These are phyloP conservation scores for Thermophis baileyi DNA, from an alignment of 2,113 vertebrate species.

Conservation along the genomic window DNA sequence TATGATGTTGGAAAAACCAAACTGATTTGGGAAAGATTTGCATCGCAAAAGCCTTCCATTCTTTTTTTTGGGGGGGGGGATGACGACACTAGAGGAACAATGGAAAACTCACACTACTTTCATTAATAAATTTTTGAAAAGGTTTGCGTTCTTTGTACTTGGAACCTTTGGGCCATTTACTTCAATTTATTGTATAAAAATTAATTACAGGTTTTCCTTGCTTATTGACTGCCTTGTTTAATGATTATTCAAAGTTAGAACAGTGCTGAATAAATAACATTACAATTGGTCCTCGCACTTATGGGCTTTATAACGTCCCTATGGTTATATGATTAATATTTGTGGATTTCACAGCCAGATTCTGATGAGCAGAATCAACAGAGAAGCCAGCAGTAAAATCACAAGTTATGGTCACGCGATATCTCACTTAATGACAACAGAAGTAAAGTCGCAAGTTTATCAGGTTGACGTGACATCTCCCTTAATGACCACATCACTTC, in stretches of 20 bases:
- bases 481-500: background rate
- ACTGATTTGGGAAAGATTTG: background rate
- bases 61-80: background rate
- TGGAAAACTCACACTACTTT: background rate
- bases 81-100: accelerated
- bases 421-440: background rate
- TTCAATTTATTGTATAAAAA: background rate
- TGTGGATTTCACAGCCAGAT: background rate
- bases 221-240: background rate
- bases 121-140: background rate
- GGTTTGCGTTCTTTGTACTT: background rate
- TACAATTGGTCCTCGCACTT: background rate
- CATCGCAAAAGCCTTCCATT: background rate
- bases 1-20: background rate
- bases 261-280: background rate
- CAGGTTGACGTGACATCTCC: background rate
- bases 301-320: background rate
- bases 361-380: background rate
- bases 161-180: background rate
- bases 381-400: background rate
- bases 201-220: background rate
- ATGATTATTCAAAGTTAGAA: background rate
- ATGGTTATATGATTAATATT: background rate
- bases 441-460: background rate
- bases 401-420: background rate